Base-by-base conservation (phyloP, 2,888 invertebrate species). In the Drosophila buzzatii region DNA sequence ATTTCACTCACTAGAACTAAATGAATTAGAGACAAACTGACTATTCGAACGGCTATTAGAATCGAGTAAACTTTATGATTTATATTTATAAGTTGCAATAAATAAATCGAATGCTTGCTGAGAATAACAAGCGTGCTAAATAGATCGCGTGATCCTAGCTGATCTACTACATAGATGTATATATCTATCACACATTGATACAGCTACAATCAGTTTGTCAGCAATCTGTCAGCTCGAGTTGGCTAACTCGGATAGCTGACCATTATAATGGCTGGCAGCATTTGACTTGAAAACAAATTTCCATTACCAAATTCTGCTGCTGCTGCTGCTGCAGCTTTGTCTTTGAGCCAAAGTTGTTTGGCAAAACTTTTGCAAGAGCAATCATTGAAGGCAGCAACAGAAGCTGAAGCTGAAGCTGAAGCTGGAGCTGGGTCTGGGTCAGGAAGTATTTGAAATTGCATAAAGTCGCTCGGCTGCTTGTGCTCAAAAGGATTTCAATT, bases 401-500 rank as follows among this genome's bases (percentile, higher is more conserved):
- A 45, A 67, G 33, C 51, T 3, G n/a, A n/a, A 33, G 33, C 35
- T 10, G 27, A 6, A 1, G 7, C 27, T 3, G 23, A 2, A 65
- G 16, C 20, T 8, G 53, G 2, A 5, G 6, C 39, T 10, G 37
- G 6, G 5, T 6, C 16, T 31, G 52, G 37, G 73, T 62, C 73
- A 73, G 82, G 71, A 85, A 79, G 79, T 76, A 81, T 81, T 79
- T 73, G 51, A 81, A 85, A 84, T 85, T 83, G 86, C 83, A 85
- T 83, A 79, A 83, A 81, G 81, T 83, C 76, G 63, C 70, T 78
- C 72, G 73, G 66, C 65, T 66, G 74, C 69, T 61, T 75, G 70
- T 70, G 73, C 66, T 78, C 76, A 74, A 79, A 79, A 84, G 81
- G 81, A 84, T 84, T 85, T 84, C 83, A 84, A 86, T 84, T 85